phyloP scores from a whole-genome alignment of 2,888 invertebrate species.

The Xestobium rufovillosum region DNA sequence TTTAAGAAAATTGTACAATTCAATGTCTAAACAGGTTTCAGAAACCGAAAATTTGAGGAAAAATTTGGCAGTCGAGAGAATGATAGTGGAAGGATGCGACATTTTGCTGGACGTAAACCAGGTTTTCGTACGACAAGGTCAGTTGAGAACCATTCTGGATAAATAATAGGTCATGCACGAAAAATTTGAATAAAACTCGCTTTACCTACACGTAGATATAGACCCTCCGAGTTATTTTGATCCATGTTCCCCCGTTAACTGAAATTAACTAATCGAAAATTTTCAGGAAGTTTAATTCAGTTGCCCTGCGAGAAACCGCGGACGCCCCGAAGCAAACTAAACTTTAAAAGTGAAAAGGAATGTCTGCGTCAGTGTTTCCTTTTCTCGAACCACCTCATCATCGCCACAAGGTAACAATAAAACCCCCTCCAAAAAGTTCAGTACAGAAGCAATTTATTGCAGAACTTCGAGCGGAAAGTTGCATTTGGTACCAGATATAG shows the following conservation, averaged over 20 bases:
- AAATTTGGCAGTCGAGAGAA: slow-evolving; percentile 84
- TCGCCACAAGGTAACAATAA: slow-evolving; percentile 67
- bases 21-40: too few relatives aligned
- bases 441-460: slow-evolving; percentile 18
- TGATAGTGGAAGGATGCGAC: slow-evolving; percentile 92
- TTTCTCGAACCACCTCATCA: slow-evolving; percentile 82
- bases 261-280: slow-evolving; percentile 3
- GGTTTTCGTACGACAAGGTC: slow-evolving; percentile 86
- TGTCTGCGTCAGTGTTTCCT: slow-evolving; percentile 76
- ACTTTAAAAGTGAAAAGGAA: slow-evolving; percentile 62
- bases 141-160: too few relatives aligned
- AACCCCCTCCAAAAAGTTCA: too few relatives aligned
- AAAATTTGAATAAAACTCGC: not conserved
- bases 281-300: slow-evolving; percentile 67
- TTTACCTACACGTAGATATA: not conserved
- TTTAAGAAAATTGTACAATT: too few relatives aligned
- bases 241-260: not conserved
- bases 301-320: slow-evolving; percentile 55
- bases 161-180: not conserved
- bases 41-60: slow-evolving; percentile 88
- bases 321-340: slow-evolving; percentile 51
- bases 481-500: slow-evolving; percentile 76
- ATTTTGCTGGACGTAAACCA: slow-evolving; percentile 88
- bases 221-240: not conserved
- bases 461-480: slow-evolving; percentile 73